A percentile compares a stretch with the other conserved stretches of the same genome.
Conservation (phyloP, 2,113 vertebrate genomes). For the Bolborhynchus lineola region DNA sequence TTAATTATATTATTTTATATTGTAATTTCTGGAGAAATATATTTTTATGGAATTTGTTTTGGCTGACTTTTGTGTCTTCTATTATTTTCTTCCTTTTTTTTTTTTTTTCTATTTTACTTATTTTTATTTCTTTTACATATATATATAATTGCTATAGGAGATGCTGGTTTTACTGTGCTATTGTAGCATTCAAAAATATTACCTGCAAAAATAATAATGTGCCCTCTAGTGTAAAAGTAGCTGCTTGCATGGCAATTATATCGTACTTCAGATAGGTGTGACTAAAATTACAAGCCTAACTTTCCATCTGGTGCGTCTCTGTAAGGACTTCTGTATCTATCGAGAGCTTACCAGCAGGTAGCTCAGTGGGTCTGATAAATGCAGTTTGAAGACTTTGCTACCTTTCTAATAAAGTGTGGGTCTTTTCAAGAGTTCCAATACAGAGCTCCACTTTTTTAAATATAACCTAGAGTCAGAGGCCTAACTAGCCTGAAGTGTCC, state of each 20-base stretch:
- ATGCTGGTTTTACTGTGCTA: not conserved
- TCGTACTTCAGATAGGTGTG: not conserved
- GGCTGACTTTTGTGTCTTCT: not conserved
- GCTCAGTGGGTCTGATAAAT: not conserved
- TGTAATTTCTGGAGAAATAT: not conserved
- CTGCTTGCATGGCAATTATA: not conserved
- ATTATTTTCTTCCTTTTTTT: not conserved
- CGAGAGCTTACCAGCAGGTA: not conserved
- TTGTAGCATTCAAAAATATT: not conserved
- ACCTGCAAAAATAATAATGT: not conserved
- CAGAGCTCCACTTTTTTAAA: not conserved
- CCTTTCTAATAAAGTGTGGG: not conserved
- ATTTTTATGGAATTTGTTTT: not conserved
- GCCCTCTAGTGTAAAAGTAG: not conserved
- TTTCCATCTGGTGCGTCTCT: not conserved
- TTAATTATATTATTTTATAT: not conserved
- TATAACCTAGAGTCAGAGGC: not conserved
- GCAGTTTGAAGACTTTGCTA: not conserved
- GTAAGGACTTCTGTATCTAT: not conserved
- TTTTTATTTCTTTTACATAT: not conserved
- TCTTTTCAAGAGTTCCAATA: not conserved
- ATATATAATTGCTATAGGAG: not conserved
- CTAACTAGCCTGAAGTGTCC: not conserved
- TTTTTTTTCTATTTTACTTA: not conserved
- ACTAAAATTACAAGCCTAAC: not conserved